Base-by-base conservation (phyloP, 2,888 invertebrate species). In the Luffia ferchaultella region DNA sequence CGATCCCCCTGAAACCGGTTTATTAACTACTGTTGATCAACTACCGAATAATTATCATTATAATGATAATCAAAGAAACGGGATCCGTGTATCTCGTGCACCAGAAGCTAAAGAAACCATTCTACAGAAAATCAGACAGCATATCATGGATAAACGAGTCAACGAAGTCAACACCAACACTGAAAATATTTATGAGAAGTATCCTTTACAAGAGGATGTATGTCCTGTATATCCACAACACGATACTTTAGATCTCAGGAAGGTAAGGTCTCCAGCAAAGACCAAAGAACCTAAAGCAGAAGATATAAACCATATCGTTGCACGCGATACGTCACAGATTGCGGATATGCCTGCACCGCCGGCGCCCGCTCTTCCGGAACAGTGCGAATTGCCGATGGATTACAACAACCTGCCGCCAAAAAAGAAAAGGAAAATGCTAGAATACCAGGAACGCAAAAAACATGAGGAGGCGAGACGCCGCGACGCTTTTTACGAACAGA, bases 361-460 rank as follows among this genome's bases (percentile, higher is more conserved):
- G 58, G 57, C 61, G 57, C 56, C 62, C 59, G 68, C 54, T 67
- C 62, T 73, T 67, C 77, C 80, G 69, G 79, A 80, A 73, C 77
- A 70, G 47, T 77, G 79, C 73, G 77, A 80, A 74, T 75, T 63
- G 59, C 68, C 78, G 58, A 80, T 77, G 78, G 79, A 83, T 72
- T 83, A 83, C 73, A 82, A 73, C 67, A 83, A 82, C 66, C 67
- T 83, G 62, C 83, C 83, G 59, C 83, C 83, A 57, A 83, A 83
- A 73, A 83, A 83, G 76, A 83, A 83, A 70, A 79, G 82, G 68
- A 83, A 83, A 67, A 63, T 83, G 60, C 79, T 83, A 62, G 83
- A 83, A 72, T 83, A 83, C 70, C 82, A 83, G 59, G 83, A 83
- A 69, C 76, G 74, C 62, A 83, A 80, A 77, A 82, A 79, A 65